These are phyloP conservation scores for Chaenodraco wilsoni DNA, from an alignment of 2,797 vertebrate genomes.

Conservation along the genomic window DNA sequence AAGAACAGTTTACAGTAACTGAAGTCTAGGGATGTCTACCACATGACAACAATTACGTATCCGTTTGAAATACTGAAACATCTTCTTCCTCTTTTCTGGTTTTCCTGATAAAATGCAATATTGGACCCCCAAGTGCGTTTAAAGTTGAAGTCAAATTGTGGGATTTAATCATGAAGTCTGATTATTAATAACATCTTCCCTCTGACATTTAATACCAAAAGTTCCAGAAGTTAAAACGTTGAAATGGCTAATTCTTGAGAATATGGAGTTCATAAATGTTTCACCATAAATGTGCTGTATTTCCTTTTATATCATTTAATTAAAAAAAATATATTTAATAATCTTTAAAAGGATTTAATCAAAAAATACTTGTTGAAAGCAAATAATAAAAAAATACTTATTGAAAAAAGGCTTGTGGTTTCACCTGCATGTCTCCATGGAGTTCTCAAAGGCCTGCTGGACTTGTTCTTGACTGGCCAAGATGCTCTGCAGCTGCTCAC, in stretches of 20 bases:
- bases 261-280: background rate
- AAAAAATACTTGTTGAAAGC: background rate
- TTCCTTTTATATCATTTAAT: too few relatives aligned
- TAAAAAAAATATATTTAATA: background rate
- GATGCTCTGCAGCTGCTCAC: constrained; percentile 77
- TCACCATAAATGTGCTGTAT: background rate
- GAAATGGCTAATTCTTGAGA: background rate
- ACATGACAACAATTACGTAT: background rate
- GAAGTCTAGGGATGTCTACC: background rate
- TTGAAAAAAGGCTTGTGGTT: background rate
- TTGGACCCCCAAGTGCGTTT: background rate
- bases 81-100: background rate
- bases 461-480: constrained; percentile 85
- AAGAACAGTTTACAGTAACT: background rate
- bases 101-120: background rate
- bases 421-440: constrained; percentile 94
- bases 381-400: background rate
- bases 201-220: background rate
- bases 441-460: constrained; percentile 53
- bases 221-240: background rate
- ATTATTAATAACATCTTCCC: background rate
- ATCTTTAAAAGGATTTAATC: background rate
- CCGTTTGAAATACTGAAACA: background rate
- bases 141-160: background rate
- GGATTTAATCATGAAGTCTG: background rate